Evolutionary conservation across 1,140 invertebrate genomes (phyloP), one percentile per base, ranked within the genome.

Genomic region (Leucophenga varia): DNA sequence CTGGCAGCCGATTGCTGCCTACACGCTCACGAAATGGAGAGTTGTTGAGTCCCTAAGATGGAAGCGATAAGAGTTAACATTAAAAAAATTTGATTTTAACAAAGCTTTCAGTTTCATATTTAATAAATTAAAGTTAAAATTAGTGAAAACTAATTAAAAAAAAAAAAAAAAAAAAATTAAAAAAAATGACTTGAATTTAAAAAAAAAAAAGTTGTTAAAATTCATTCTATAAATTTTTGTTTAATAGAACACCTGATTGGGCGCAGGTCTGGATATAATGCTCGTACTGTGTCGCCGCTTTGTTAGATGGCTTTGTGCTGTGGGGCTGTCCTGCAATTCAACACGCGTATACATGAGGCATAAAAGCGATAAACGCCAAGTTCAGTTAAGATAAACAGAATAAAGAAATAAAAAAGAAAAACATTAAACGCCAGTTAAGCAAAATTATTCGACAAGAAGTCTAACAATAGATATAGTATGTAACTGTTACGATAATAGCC

Each of bases 11-110:
- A 69, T 90, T 91, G 79, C 90, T 93, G 70, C 89, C 89, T 36
- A 92, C 81, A 50, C 90, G 82, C 78, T 94, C 91, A 65, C 90
- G 81, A 79, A 91, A 91, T 56, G 88, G 88, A 61, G 88, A 90
- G 76, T 82, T 88, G 55, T 82, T 84, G 44, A 83, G 56, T 77
- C 61, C 81, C 81, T 75, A 60, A 35, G 75, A 72, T 77, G 79
- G 79, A 57, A 64, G 67, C n/a, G 22, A 25, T 25, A 25, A 25
- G 22, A 25, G 22, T 25, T 49, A 40, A 40, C 35, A n/a, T 13
- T 32, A 50, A 47, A 54, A 47, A 64, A 52, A 50, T 59, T 48
- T 67, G 39, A 41, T 36, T 42, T 30, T 21, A 19, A 49, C 39
- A 30, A 34, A 31, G 20, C 28, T 31, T 44, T 40, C 9, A 38